phyloP scores from a whole-genome alignment of 2,797 vertebrate genomes.

The Monodelphis domestica region DNA sequence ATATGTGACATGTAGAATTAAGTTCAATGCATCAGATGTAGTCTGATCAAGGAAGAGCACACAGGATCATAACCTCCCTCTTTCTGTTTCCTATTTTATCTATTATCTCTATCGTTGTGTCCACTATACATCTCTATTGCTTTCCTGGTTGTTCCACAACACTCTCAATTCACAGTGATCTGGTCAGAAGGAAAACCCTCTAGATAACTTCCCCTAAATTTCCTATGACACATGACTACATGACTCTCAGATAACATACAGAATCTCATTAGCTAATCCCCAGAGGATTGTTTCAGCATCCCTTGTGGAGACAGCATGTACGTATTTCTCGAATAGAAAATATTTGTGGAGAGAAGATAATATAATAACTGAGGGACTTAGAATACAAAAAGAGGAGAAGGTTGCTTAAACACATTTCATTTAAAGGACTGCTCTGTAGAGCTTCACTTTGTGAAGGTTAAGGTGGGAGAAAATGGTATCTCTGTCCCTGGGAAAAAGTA shows the following conservation, averaged over 20 bases:
- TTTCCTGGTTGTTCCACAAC: background rate
- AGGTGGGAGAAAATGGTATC: background rate
- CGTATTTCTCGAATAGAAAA: too few relatives aligned
- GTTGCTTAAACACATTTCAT: background rate
- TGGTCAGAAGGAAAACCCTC: background rate
- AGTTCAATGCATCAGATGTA: too few relatives aligned
- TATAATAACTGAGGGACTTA: background rate
- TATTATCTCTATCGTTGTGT: background rate
- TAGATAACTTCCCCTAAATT: background rate
- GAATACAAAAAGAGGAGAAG: background rate
- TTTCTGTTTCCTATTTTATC: background rate
- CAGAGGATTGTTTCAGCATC: constrained; percentile 21
- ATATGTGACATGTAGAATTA: background rate
- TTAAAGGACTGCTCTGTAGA: background rate
- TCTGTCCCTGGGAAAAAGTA: background rate
- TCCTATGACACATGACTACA: background rate
- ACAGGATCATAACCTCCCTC: background rate
- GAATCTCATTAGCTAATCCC: background rate
- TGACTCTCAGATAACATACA: background rate
- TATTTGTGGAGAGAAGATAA: background rate
- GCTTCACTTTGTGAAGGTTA: background rate
- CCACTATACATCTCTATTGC: background rate
- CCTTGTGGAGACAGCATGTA: background rate
- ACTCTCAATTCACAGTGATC: background rate
- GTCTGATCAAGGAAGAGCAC: background rate